phyloP scores from a whole-genome alignment of 2,888 invertebrate genomes.

The Scaptomyza flava region DNA sequence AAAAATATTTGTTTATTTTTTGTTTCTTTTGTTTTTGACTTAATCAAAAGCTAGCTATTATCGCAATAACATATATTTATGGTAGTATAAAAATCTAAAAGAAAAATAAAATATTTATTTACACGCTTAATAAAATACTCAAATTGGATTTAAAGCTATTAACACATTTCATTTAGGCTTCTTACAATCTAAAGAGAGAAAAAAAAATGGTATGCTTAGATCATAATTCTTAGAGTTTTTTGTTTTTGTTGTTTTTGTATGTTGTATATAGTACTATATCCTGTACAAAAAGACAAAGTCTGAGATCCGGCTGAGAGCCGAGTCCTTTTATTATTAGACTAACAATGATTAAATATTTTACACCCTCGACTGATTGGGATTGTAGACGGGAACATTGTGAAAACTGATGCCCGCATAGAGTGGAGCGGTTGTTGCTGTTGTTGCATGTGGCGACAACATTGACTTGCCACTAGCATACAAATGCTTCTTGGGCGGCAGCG shows the following conservation, averaged over 20 bases:
- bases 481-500: conserved; percentile 81
- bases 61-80: conserved; percentile 7
- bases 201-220: neutral
- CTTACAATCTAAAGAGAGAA: conserved; percentile 10
- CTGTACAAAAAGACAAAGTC: conserved; percentile 6
- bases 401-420: conserved; percentile 84
- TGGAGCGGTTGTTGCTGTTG: conserved; percentile 59
- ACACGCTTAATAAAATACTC: conserved; percentile 38
- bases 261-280: no score
- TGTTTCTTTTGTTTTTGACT: conserved; percentile 12
- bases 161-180: conserved; percentile 69
- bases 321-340: conserved; percentile 34
- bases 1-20: conserved; percentile 2
- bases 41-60: conserved; percentile 11
- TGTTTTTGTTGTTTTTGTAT: neutral
- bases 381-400: conserved; percentile 83
- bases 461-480: conserved; percentile 70
- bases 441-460: conserved; percentile 35
- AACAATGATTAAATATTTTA: conserved; percentile 46
- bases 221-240: neutral
- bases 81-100: conserved; percentile 14
- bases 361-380: conserved; percentile 80
- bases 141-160: conserved; percentile 68
- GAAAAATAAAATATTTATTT: conserved; percentile 26
- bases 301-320: conserved; percentile 27